Percentiles rank a stretch among this genome's conserved stretches.
These are phyloP conservation scores for Dryocosmus kuriphilus DNA, from an alignment of 2,888 invertebrate genomes.

Conservation along the genomic window DNA sequence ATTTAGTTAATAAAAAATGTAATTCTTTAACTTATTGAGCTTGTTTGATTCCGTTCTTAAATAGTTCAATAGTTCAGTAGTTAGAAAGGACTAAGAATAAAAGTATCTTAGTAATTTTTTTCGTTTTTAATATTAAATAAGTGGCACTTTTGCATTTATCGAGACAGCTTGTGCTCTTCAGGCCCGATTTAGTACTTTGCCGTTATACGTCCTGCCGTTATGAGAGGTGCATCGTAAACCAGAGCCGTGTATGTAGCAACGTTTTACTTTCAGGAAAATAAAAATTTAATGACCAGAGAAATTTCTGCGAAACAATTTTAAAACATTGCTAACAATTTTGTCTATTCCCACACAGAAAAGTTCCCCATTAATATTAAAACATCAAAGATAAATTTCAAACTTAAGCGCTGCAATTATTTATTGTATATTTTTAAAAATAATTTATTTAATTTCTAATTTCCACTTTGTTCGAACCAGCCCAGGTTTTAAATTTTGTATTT, in stretches of 20 bases:
- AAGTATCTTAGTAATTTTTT: neutral
- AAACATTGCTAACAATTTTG: neutral
- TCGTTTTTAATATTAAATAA: neutral
- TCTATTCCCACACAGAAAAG: neutral
- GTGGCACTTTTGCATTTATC: constrained; percentile 2
- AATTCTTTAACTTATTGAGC: too few species aligned
- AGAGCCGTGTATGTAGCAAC: neutral
- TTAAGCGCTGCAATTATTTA: too few species aligned
- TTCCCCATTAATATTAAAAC: too few species aligned
- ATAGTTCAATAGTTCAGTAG: too few species aligned
- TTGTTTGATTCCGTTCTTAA: too few species aligned
- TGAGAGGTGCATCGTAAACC: constrained; percentile 9
- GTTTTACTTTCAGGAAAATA: neutral
- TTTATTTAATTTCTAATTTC: neutral
- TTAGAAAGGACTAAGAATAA: neutral
- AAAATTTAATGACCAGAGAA: neutral
- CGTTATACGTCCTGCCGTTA: constrained; percentile 38
- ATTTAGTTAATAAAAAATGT: too few species aligned
- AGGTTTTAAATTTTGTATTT: neutral
- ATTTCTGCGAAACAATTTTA: neutral
- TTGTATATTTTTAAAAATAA: neutral
- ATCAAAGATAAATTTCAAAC: too few species aligned
- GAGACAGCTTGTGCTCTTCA: neutral
- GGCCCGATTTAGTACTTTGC: constrained; percentile 33
- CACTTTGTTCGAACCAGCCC: neutral